These are phyloP conservation scores for Haemorhous mexicanus DNA, from an alignment of 2,113 vertebrate genomes.

Conservation along the genomic window DNA sequence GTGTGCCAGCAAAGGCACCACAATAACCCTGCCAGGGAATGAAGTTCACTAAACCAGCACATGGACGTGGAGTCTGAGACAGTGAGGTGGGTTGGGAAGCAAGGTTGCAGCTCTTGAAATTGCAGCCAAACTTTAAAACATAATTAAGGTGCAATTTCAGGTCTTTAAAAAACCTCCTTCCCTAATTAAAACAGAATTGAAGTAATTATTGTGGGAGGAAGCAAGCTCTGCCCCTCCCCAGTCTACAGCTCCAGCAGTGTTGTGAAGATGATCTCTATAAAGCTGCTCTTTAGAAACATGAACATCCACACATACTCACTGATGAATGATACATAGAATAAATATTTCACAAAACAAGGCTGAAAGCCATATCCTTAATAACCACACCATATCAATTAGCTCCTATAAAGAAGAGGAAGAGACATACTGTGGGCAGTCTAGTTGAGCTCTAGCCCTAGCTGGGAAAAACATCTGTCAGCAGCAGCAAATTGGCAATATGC, in stretches of 20 bases:
- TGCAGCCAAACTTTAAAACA: background rate
- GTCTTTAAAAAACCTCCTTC: background rate
- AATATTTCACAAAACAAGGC: background rate
- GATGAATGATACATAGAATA: background rate
- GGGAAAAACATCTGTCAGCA: background rate
- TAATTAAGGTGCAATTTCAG: background rate
- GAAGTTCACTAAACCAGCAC: rapidly evolving
- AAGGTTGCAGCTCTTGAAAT: background rate
- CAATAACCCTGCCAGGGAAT: background rate
- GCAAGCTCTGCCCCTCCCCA: background rate
- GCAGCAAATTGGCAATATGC: background rate
- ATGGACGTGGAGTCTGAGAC: background rate
- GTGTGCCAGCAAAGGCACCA: background rate
- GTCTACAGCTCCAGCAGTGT: background rate
- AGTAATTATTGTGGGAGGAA: background rate
- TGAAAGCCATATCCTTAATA: background rate
- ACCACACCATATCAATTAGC: background rate
- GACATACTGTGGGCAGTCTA: background rate
- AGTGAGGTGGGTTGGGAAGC: background rate
- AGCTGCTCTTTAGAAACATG: background rate
- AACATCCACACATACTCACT: background rate
- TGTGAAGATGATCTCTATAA: background rate
- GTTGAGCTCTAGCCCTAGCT: background rate
- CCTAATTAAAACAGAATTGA: background rate
- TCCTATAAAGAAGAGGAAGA: background rate